Evolutionary conservation across 53 echinoderm and acorn worm species (phyloP).

Genomic region (Temnopleurus reevesii): DNA sequence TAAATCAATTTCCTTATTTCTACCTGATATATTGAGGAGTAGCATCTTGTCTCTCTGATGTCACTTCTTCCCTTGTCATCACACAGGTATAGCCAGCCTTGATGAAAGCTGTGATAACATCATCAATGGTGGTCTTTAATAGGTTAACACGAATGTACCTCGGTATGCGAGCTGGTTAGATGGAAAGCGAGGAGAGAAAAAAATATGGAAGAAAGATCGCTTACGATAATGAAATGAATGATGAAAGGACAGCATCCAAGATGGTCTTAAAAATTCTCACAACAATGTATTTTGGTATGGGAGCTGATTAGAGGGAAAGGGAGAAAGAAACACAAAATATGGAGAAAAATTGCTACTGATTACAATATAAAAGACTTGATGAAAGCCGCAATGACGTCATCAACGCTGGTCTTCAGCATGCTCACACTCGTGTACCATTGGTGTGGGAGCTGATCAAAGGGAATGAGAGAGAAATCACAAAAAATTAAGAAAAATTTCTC

Average conservation of each 20-base stretch:
- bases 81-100: conserved; percentile 68
- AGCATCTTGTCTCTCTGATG: neutral
- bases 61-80: conserved; percentile 68
- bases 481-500: too few relatives aligned
- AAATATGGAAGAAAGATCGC: too few relatives aligned
- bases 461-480: neutral
- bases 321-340: too few relatives aligned
- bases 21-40: conserved; percentile 68
- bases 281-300: too few relatives aligned
- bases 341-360: too few relatives aligned
- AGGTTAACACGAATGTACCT: conserved; percentile 88
- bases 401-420: conserved; percentile 64
- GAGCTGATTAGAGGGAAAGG: too few relatives aligned
- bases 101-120: conserved; percentile 60
- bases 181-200: conserved; percentile 19
- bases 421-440: conserved; percentile 86
- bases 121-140: conserved; percentile 65
- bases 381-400: conserved; percentile 65
- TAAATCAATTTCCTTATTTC: too few relatives aligned
- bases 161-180: too few relatives aligned
- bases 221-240: too few relatives aligned
- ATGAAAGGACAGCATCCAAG: too few relatives aligned
- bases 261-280: too few relatives aligned
- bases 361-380: too few relatives aligned
- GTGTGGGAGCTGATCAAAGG: conserved; percentile 55